Conservation (phyloP, 2,888 invertebrate species). For the Priapulus caudatus region DNA sequence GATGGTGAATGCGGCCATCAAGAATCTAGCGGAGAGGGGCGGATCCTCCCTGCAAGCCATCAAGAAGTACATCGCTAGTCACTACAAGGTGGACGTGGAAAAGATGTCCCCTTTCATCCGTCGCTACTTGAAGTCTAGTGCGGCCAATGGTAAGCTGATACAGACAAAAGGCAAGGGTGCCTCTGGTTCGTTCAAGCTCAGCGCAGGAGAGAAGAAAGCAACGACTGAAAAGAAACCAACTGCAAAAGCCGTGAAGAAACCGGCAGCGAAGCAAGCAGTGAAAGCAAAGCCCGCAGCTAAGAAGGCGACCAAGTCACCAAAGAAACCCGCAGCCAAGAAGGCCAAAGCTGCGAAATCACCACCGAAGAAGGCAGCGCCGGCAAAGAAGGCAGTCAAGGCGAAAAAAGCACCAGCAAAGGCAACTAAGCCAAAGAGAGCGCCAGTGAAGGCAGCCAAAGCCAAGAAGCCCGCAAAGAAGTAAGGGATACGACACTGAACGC, state of each 20-base stretch:
- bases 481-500: conserved; percentile 18
- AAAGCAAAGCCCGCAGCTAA: conserved; percentile 16
- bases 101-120: conserved; percentile 49
- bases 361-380: conserved; percentile 12
- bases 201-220: conserved; percentile 8
- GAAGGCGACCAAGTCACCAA: conserved; percentile 12
- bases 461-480: conserved; percentile 17
- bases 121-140: conserved; percentile 47
- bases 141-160: conserved; percentile 38
- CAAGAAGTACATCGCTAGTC: conserved; percentile 50
- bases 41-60: conserved; percentile 50
- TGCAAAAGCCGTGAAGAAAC: conserved; percentile 14
- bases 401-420: conserved; percentile 11
- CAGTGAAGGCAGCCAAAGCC: conserved; percentile 19
- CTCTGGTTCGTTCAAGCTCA: conserved; percentile 28
- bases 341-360: conserved; percentile 7
- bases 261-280: conserved; percentile 12
- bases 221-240: conserved; percentile 10
- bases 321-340: conserved; percentile 16
- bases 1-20: conserved; percentile 48
- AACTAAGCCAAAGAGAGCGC: conserved; percentile 10
- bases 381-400: conserved; percentile 19
- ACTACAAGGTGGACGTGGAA: conserved; percentile 49
- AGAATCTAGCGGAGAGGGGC: conserved; percentile 38
- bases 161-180: conserved; percentile 32